Evolutionary conservation across 2,113 vertebrate species (phyloP).

Genomic region (Crotalus viridis): DNA sequence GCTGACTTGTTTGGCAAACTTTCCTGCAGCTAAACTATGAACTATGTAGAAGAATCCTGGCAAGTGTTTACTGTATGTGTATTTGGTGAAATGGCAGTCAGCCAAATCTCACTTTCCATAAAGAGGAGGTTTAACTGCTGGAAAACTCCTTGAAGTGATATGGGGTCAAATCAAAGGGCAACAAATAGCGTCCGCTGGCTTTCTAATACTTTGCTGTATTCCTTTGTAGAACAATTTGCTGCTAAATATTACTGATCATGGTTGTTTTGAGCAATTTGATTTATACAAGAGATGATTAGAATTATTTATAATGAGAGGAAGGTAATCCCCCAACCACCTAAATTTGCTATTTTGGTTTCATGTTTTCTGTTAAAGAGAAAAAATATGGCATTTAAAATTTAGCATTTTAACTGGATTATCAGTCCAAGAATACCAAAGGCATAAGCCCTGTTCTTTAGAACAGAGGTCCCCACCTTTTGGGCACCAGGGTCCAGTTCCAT

Average conservation of each 20-base stretch:
- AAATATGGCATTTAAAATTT: slow-evolving; percentile 13
- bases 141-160: slow-evolving; percentile 56
- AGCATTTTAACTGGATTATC: slow-evolving; percentile 57
- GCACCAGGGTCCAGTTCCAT: too few species aligned
- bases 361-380: slow-evolving; percentile 27
- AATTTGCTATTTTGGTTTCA: slow-evolving; percentile 1
- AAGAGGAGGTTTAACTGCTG: slow-evolving; percentile 43
- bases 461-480: too few species aligned
- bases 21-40: slow-evolving; percentile 46
- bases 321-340: slow-evolving; percentile 5
- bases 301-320: slow-evolving; percentile 5
- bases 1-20: slow-evolving; percentile 50
- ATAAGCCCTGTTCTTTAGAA: slow-evolving; percentile 27
- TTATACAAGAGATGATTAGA: slow-evolving; percentile 8
- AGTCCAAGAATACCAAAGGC: slow-evolving; percentile 31
- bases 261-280: slow-evolving; percentile 11
- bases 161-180: slow-evolving; percentile 21
- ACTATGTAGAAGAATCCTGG: slow-evolving; percentile 28
- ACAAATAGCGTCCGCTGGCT: slow-evolving; percentile 29
- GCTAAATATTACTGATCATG: slow-evolving; percentile 33
- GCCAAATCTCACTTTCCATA: slow-evolving; percentile 46
- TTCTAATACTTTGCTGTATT: slow-evolving; percentile 20
- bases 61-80: neutral
- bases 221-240: slow-evolving; percentile 21
- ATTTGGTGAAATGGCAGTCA: neutral